Conservation (phyloP, 1,140 invertebrate genomes). For the Drosophila tani region DNA sequence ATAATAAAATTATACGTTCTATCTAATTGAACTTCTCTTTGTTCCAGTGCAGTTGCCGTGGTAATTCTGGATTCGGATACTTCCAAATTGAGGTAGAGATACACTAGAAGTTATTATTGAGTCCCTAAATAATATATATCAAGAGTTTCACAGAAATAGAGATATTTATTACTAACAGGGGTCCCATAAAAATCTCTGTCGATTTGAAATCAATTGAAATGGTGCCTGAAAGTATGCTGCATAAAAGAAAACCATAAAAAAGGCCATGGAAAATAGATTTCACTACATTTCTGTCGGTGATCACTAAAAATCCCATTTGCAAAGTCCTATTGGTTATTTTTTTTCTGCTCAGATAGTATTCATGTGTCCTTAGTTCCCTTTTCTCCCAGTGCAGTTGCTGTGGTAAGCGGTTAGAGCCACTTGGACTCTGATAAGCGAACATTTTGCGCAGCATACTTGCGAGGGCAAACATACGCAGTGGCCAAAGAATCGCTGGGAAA, state of each 20-base stretch:
- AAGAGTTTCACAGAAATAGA: not conserved
- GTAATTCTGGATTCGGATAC: not conserved
- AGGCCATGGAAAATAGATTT: too few relatives aligned
- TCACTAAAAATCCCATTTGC: too few relatives aligned
- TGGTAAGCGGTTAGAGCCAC: slow-evolving; percentile 19
- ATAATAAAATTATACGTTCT: not conserved
- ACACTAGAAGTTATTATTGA: too few relatives aligned
- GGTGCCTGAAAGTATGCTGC: too few relatives aligned
- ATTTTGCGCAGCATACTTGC: slow-evolving; percentile 40
- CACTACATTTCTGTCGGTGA: too few relatives aligned
- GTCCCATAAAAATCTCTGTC: not conserved
- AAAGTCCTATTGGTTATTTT: too few relatives aligned
- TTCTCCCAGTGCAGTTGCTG: slow-evolving; percentile 13
- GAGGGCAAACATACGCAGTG: slow-evolving; percentile 39
- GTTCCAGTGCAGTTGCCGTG: not conserved
- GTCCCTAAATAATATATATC: not conserved
- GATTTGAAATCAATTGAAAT: not conserved
- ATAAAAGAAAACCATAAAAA: not conserved
- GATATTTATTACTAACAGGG: not conserved
- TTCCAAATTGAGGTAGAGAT: not conserved
- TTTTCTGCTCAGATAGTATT: too few relatives aligned
- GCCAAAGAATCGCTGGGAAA: slow-evolving; percentile 46
- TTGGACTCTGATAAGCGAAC: slow-evolving; percentile 41
- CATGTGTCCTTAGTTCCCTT: not conserved
- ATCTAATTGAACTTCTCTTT: too few relatives aligned